Conservation (phyloP, 2,888 invertebrate genomes). For the Encarsia formosa region DNA sequence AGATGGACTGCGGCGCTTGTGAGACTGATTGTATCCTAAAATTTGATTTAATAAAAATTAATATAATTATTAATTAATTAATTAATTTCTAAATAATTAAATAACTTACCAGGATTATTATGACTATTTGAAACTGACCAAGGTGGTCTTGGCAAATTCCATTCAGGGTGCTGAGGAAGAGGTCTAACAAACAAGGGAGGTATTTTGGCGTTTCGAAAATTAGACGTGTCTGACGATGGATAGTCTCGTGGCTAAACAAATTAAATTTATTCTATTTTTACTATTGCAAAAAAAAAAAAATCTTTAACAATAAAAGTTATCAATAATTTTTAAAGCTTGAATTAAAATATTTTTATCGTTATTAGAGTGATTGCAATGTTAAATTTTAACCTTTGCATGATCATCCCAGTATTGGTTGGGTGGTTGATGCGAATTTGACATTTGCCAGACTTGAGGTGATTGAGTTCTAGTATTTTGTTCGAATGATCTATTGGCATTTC, state of each 20-base stretch:
- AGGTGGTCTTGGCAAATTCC: conserved; percentile 33
- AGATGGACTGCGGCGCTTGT: conserved; percentile 45
- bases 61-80: conserved; percentile 31
- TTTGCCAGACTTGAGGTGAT: conserved; percentile 36
- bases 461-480: conserved; percentile 41
- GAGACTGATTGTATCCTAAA: conserved; percentile 36
- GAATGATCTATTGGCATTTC: conserved; percentile 40
- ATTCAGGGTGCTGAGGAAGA: conserved; percentile 36
- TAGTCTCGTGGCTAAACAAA: conserved; percentile 12
- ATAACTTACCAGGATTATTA: conserved; percentile 29
- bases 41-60: conserved; percentile 14
- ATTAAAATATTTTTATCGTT: background rate
- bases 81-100: background rate
- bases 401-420: conserved; percentile 26
- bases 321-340: no score
- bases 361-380: background rate
- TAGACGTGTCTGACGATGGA: conserved; percentile 12
- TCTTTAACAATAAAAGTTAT: no score
- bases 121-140: conserved; percentile 33
- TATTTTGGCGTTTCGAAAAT: conserved; percentile 14
- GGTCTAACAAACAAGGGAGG: conserved; percentile 13
- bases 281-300: background rate
- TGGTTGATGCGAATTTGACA: conserved; percentile 22
- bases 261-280: background rate
- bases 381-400: conserved; percentile 21